phyloP scores from a whole-genome alignment of 2,797 vertebrate genomes.

The Pipistrellus pygmaeus region DNA sequence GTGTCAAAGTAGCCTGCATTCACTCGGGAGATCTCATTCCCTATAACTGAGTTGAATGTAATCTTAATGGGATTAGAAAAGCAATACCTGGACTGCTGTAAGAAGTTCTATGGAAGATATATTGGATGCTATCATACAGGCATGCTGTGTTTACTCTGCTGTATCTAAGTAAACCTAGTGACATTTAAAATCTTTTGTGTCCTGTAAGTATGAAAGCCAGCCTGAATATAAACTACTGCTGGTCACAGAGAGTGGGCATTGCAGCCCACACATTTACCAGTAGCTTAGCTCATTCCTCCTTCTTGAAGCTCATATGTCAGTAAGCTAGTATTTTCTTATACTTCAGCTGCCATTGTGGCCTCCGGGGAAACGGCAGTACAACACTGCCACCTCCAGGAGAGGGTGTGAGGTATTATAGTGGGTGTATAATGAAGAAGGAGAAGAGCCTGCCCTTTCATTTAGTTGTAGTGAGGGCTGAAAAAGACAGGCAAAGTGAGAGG shows the following conservation, averaged over 20 bases:
- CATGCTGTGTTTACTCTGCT: background rate
- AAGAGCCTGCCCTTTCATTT: background rate
- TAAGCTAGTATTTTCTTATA: background rate
- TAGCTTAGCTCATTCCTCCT: conserved; percentile 5
- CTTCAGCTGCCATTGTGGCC: background rate
- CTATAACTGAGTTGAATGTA: background rate
- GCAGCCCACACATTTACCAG: background rate
- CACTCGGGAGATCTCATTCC: background rate
- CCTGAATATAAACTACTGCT: background rate
- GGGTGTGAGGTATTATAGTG: background rate
- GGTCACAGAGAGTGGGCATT: background rate
- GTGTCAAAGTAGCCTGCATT: background rate
- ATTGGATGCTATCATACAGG: background rate
- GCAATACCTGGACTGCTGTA: background rate
- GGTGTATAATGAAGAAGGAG: background rate
- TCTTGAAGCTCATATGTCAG: background rate
- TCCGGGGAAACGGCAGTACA: background rate
- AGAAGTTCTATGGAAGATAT: background rate
- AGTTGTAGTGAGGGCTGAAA: background rate
- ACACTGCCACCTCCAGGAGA: background rate
- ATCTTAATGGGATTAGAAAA: conserved; percentile 15
- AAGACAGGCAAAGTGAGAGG: background rate
- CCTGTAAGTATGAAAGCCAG: background rate
- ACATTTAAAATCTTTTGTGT: background rate
- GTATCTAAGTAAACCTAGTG: background rate